phyloP scores from a whole-genome alignment of 2,113 vertebrate species.

The Vulpes ferrilata region DNA sequence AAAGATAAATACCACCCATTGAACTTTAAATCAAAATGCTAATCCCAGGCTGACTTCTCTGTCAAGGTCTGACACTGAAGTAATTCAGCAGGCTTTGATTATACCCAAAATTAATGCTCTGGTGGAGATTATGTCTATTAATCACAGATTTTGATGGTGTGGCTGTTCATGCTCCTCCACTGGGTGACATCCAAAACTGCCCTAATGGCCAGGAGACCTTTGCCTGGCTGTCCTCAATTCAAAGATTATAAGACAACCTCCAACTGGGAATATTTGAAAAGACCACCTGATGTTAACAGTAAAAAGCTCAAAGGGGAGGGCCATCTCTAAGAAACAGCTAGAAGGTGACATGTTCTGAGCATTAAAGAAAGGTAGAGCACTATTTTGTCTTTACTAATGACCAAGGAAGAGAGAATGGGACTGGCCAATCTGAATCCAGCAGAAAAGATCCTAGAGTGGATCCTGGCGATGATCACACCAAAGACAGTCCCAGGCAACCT shows the following conservation, averaged over 20 bases:
- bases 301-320: background rate
- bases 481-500: background rate
- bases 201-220: conserved; percentile 12
- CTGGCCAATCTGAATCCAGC: background rate
- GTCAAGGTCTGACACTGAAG: conserved; percentile 71
- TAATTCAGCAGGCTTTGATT: conserved; percentile 77
- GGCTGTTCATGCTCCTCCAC: background rate
- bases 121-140: conserved; percentile 75
- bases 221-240: conserved; percentile 1
- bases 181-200: background rate
- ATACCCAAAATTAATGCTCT: conserved; percentile 78
- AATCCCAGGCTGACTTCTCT: conserved; percentile 75
- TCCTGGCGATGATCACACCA: background rate
- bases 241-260: background rate
- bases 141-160: conserved; percentile 47
- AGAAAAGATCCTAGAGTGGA: background rate
- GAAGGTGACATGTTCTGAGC: background rate
- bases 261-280: background rate
- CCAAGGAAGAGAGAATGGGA: background rate
- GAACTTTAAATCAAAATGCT: conserved; percentile 78
- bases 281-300: background rate
- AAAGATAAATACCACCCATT: conserved; percentile 77
- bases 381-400: background rate
- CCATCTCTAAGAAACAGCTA: background rate
- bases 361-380: background rate